Evolutionary conservation across 2,888 invertebrate genomes (phyloP).

Genomic region (Oscheius sp.): DNA sequence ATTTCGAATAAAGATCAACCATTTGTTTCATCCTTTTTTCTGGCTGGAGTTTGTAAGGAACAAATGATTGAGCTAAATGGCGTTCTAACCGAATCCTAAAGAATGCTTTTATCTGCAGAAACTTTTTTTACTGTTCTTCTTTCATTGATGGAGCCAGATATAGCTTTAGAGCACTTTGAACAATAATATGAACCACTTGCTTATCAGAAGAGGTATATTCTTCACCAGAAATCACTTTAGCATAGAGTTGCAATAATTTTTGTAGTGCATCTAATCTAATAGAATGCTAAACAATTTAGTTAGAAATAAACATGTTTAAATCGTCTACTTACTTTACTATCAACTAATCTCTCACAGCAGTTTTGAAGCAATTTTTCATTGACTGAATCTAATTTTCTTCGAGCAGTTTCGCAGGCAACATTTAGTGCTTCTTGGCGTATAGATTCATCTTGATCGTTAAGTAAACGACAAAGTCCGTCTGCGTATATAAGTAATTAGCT

Average conservation of each 20-base stretch:
- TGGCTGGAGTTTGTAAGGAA: slow-evolving; percentile 35
- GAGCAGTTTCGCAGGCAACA: slow-evolving; percentile 36
- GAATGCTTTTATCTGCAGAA: background rate
- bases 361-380: slow-evolving; percentile 45
- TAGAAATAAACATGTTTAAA: background rate
- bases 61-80: slow-evolving; percentile 34
- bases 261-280: slow-evolving; percentile 36
- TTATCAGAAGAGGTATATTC: slow-evolving; percentile 43
- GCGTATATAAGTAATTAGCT: background rate
- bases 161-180: slow-evolving; percentile 29
- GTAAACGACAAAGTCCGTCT: slow-evolving; percentile 23
- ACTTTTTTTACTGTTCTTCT: slow-evolving; percentile 35
- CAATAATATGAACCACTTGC: slow-evolving; percentile 41
- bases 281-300: slow-evolving; percentile 32
- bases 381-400: slow-evolving; percentile 45
- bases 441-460: slow-evolving; percentile 32
- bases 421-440: slow-evolving; percentile 35
- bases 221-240: slow-evolving; percentile 23
- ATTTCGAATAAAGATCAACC: slow-evolving; percentile 32
- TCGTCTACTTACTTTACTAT: slow-evolving; percentile 33
- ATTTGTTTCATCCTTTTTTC: slow-evolving; percentile 33
- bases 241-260: slow-evolving; percentile 33
- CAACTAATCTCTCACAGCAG: slow-evolving; percentile 39
- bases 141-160: slow-evolving; percentile 16
- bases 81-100: slow-evolving; percentile 36